A percentile compares a stretch with the other conserved stretches of the same genome.
Conservation (phyloP, 2,888 invertebrate genomes). For the Agrotis ipsilon region DNA sequence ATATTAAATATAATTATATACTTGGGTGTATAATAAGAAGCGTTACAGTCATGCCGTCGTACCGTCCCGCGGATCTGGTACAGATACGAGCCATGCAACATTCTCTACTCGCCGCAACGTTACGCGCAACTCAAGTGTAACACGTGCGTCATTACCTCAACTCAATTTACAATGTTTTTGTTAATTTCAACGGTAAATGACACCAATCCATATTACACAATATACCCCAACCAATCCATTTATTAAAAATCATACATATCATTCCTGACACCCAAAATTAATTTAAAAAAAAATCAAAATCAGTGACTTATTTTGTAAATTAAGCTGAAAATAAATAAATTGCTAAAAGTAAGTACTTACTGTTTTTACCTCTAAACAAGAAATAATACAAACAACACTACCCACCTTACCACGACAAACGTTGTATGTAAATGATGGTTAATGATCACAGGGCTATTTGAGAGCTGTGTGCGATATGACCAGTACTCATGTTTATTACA, state of each 20-base stretch:
- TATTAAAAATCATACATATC: neutral
- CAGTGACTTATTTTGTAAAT: constrained; percentile 42
- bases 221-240: neutral
- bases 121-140: constrained; percentile 26
- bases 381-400: constrained; percentile 35
- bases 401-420: constrained; percentile 35
- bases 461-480: neutral
- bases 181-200: neutral
- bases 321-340: constrained; percentile 46
- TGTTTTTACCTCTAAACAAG: constrained; percentile 44
- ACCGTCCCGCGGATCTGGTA: constrained; percentile 3
- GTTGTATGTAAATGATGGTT: constrained; percentile 18
- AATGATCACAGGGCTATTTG: constrained; percentile 29
- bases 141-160: constrained; percentile 32
- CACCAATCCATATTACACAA: neutral
- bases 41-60: constrained; percentile 54
- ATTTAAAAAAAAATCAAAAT: constrained; percentile 5
- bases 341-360: constrained; percentile 53
- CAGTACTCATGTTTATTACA: neutral
- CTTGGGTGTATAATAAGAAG: constrained; percentile 56
- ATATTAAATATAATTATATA: constrained; percentile 60
- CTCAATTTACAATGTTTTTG: constrained; percentile 54
- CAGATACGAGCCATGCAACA: constrained; percentile 55
- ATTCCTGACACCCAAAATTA: constrained; percentile 6
- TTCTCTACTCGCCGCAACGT: constrained; percentile 36